A percentile compares a stretch with the other conserved stretches of the same genome.
These are phyloP conservation scores for Bradypus variegatus DNA, from an alignment of 2,797 vertebrate genomes.

Conservation along the genomic window DNA sequence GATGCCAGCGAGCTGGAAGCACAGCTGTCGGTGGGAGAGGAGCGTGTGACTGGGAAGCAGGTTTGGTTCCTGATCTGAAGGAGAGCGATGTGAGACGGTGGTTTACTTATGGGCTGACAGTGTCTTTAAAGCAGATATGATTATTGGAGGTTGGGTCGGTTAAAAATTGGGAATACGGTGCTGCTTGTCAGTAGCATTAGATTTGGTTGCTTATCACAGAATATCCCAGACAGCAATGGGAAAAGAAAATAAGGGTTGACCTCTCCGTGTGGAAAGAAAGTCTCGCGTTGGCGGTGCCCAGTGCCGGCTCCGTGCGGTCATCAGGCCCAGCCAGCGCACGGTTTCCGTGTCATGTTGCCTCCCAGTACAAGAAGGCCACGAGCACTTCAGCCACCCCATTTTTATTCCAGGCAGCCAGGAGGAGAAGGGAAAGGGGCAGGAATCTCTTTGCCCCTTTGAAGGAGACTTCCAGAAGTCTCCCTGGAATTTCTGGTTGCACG, in stretches of 20 bases:
- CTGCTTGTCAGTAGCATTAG: neutral
- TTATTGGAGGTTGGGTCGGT: neutral
- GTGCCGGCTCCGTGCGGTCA: neutral
- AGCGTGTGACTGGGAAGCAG: neutral
- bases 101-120: neutral
- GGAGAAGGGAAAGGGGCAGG: neutral
- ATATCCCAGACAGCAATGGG: neutral
- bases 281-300: neutral
- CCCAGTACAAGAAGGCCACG: neutral
- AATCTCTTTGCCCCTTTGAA: neutral
- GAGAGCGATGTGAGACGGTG: neutral
- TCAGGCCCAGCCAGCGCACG: neutral
- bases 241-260: neutral
- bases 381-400: neutral
- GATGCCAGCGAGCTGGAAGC: neutral
- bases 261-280: neutral
- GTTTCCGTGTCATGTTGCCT: neutral
- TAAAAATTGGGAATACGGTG: neutral
- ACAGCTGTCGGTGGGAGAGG: neutral
- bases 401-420: neutral
- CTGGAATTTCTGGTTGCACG: neutral
- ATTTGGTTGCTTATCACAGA: conserved; percentile 6
- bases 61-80: neutral
- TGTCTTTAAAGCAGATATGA: neutral
- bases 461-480: neutral